Conservation (phyloP, 2,113 vertebrate species). For the Butorides virescens region DNA sequence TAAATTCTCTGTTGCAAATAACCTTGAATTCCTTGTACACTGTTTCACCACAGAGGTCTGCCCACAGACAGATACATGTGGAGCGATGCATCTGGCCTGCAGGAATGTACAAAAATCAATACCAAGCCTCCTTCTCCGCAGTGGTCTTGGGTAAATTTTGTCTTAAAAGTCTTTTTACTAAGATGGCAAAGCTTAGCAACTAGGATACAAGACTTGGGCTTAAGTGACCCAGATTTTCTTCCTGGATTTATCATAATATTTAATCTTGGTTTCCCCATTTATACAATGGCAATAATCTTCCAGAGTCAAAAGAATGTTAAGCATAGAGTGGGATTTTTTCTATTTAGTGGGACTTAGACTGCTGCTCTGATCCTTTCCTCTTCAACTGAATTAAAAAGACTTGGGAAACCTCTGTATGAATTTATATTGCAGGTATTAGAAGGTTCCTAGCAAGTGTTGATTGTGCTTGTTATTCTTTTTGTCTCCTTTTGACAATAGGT, state of each 20-base stretch:
- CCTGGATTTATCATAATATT: not conserved
- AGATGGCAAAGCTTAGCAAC: not conserved
- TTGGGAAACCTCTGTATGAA: not conserved
- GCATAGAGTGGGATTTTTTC: not conserved
- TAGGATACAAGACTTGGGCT: not conserved
- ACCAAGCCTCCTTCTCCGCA: conserved; percentile 91
- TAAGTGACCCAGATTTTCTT: not conserved
- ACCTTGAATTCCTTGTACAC: not conserved
- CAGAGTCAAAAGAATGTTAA: not conserved
- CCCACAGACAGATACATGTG: conserved; percentile 98
- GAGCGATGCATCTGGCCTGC: conserved; percentile 91
- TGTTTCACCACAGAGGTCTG: conserved; percentile 81
- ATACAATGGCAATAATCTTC: not conserved
- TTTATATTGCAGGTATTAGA: not conserved
- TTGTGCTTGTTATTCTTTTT: not conserved
- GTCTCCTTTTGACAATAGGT: conserved; percentile 72
- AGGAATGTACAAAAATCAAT: conserved; percentile 89
- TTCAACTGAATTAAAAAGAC: not conserved
- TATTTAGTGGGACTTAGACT: not conserved
- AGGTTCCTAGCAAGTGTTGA: not conserved
- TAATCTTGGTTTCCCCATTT: not conserved
- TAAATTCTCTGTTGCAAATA: not conserved
- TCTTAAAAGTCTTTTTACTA: not conserved
- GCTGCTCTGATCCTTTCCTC: not conserved
- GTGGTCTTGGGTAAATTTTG: conserved; percentile 90